These are phyloP conservation scores for Drosophila sp. DNA, from an alignment of 1,140 invertebrate species.

Conservation along the genomic window DNA sequence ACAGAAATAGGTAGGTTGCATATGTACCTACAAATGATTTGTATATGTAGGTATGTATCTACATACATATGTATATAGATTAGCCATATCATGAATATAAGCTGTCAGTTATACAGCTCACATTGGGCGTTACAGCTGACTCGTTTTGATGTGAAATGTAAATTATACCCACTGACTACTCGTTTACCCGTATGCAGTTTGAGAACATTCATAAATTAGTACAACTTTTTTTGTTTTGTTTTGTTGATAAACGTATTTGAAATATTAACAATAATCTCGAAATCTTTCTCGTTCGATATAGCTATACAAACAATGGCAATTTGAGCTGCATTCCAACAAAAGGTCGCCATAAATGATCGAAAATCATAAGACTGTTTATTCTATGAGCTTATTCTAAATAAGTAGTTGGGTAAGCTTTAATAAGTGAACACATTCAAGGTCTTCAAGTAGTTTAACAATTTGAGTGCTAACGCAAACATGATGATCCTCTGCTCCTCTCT, in stretches of 20 bases:
- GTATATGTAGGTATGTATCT: slow-evolving; percentile 20
- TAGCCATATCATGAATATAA: slow-evolving; percentile 39
- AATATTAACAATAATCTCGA: background rate
- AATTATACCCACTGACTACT: slow-evolving; percentile 9
- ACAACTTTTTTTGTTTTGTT: background rate
- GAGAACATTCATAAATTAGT: background rate
- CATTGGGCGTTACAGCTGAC: slow-evolving; percentile 41
- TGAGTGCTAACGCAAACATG: too few species aligned
- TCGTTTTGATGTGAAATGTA: slow-evolving; percentile 22
- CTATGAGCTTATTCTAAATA: background rate
- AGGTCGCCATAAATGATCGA: background rate
- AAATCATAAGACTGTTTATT: background rate
- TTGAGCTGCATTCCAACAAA: background rate
- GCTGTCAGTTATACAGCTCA: slow-evolving; percentile 13
- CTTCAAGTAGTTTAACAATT: background rate
- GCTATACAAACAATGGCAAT: background rate
- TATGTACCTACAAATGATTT: background rate
- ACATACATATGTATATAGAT: slow-evolving; percentile 26
- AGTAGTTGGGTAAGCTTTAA: background rate
- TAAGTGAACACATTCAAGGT: background rate
- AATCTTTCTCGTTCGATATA: background rate
- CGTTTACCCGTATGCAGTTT: background rate
- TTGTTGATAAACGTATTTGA: background rate
- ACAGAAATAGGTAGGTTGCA: too few species aligned
- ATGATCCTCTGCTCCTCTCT: too few species aligned